Conservation (phyloP, 2,113 vertebrate genomes). For the Edolisoma coerulescens region DNA sequence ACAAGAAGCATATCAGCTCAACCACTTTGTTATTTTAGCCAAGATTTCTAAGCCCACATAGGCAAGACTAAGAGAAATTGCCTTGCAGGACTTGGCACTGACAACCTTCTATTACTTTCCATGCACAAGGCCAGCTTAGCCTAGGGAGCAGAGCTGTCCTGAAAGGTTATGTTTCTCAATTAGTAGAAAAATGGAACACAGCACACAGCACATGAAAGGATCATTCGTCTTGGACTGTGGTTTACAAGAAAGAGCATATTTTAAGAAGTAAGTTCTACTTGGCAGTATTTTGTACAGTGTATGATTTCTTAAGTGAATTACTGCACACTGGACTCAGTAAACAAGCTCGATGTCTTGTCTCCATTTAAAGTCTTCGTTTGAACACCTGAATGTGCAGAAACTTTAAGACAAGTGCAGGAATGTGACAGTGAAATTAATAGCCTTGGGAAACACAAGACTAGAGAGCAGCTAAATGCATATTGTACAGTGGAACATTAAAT, state of each 20-base stretch:
- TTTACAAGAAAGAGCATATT: not conserved
- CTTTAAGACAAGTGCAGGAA: not conserved
- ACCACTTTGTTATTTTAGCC: not conserved
- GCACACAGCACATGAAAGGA: not conserved
- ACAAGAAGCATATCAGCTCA: not conserved
- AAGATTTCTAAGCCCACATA: not conserved
- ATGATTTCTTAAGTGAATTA: not conserved
- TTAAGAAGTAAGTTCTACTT: not conserved
- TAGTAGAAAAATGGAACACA: not conserved
- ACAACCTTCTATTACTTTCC: not conserved
- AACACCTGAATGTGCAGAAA: not conserved
- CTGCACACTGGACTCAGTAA: not conserved
- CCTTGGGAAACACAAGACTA: not conserved
- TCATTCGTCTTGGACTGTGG: not conserved
- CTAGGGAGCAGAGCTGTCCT: not conserved
- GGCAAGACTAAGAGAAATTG: not conserved
- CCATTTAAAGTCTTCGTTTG: not conserved
- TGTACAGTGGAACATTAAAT: not conserved
- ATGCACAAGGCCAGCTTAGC: not conserved
- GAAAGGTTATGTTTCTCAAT: not conserved
- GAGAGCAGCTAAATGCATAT: not conserved
- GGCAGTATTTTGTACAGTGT: not conserved
- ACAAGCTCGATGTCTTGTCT: not conserved
- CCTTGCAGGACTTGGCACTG: not conserved
- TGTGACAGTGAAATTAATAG: not conserved